Evolutionary conservation across 2,888 invertebrate species (phyloP), one percentile per base, ranked within the genome.

Genomic region (Brassicogethes aeneus): DNA sequence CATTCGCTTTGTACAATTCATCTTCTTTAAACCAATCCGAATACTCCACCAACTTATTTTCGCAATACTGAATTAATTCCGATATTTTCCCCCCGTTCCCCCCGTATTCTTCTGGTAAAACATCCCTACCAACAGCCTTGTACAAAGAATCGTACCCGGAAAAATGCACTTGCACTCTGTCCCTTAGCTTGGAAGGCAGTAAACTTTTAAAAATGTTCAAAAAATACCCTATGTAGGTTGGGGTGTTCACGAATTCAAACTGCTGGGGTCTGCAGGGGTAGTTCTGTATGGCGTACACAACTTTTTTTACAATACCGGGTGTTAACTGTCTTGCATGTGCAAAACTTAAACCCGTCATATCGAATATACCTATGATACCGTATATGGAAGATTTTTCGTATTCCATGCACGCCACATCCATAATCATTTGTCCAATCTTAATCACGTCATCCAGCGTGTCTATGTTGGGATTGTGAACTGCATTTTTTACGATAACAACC

Each of bases 191-290:
- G 36, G 71, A 69, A 17, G 70, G 73, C 74, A 84, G 75, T 54
- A 80, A 80, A 33, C 70, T 69, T 57, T 74, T 74, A 51, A 85
- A 78, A 14, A 85, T 68, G 43, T 77, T 77, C 33, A 85, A 66
- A 10, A 83, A 71, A 2, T 80, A 68, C 56, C 81, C 80, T 16
- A 85, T 74, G 55, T 82, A 74, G 1, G 65, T 48, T 0, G 83
- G 83, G 2, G 82, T 76, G 59, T 85, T 80, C 2, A 84, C 69
- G 55, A 83, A 82, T 52, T 84, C 79, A 43, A 85, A 63, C 3
- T 76, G 71, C 53, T 79, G 77, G 14, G 79, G 76, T 50, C 82
- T 72, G 15, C 79, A 73, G 3, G 85, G 83, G 61, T 84, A 84
- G 43, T 79, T 78, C 65, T 80, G 79, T 80, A 80, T 81, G 15